These are phyloP conservation scores for Panulirus ornatus DNA, from an alignment of 1,140 invertebrate species.

Conservation along the genomic window DNA sequence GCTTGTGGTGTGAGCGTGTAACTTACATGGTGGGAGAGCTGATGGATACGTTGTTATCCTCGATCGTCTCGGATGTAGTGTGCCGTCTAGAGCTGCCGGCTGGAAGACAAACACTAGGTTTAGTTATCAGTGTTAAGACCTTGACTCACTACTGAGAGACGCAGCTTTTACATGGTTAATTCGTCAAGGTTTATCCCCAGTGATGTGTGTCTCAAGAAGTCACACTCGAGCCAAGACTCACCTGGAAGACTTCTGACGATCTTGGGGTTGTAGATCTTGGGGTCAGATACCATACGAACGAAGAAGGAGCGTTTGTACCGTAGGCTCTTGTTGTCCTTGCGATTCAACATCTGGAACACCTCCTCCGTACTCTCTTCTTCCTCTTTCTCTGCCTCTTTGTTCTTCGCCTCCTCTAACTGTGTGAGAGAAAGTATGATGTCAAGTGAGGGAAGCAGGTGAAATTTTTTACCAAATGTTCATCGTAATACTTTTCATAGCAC, in stretches of 20 bases:
- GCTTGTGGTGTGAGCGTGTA: not conserved
- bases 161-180: no score
- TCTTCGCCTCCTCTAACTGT: slow-evolving; percentile 68
- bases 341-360: slow-evolving; percentile 77
- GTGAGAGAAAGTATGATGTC: not conserved
- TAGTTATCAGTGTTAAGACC: no score
- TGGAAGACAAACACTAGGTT: not conserved
- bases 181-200: no score
- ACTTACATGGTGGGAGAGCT: slow-evolving; percentile 62
- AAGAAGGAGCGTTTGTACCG: slow-evolving; percentile 96
- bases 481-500: no score
- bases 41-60: slow-evolving; percentile 41
- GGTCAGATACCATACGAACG: slow-evolving; percentile 96
- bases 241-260: slow-evolving; percentile 85
- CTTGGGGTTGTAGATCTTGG: slow-evolving; percentile 95
- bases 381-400: slow-evolving; percentile 73
- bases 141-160: no score
- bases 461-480: not conserved
- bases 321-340: slow-evolving; percentile 84
- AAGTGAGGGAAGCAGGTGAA: not conserved
- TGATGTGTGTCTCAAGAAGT: no score
- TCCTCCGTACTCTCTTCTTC: slow-evolving; percentile 77
- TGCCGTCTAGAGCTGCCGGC: slow-evolving; percentile 33
- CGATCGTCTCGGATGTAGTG: slow-evolving; percentile 6
- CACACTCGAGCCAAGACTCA: not conserved